Conservation (phyloP, 2,113 vertebrate species). For the Rattus norvegicus region DNA sequence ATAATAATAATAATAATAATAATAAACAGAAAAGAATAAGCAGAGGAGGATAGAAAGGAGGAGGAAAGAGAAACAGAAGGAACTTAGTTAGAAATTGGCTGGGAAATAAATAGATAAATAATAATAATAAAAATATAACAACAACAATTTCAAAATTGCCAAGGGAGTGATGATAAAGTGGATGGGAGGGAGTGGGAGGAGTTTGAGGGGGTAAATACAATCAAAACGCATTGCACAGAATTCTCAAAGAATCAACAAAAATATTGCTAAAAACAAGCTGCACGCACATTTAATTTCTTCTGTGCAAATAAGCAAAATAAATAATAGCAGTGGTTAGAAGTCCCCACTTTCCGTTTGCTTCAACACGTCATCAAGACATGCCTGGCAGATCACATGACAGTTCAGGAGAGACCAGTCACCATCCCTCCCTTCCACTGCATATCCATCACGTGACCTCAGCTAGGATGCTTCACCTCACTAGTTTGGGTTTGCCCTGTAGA, state of each 20-base stretch:
- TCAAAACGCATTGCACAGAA: background rate
- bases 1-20: background rate
- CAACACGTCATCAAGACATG: background rate
- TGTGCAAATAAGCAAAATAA: background rate
- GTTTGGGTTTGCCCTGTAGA: background rate
- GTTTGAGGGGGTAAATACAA: background rate
- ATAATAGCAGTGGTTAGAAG: background rate
- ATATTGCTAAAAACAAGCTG: background rate
- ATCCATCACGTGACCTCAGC: background rate
- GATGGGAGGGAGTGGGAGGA: background rate
- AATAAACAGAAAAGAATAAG: background rate
- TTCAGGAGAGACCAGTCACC: background rate
- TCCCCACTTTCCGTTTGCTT: background rate
- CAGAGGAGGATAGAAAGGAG: background rate
- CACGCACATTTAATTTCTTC: background rate
- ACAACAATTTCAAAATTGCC: background rate
- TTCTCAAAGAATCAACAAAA: background rate
- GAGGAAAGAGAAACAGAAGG: background rate
- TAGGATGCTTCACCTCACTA: background rate
- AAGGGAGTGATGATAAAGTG: background rate
- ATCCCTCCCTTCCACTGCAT: background rate
- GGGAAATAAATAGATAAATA: background rate
- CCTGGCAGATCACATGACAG: background rate
- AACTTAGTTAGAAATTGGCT: background rate
- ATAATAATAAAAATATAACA: background rate